Percentiles rank a stretch among this genome's conserved stretches.
phyloP scores from a whole-genome alignment of 2,113 vertebrate genomes.

The Etheostoma cragini region DNA sequence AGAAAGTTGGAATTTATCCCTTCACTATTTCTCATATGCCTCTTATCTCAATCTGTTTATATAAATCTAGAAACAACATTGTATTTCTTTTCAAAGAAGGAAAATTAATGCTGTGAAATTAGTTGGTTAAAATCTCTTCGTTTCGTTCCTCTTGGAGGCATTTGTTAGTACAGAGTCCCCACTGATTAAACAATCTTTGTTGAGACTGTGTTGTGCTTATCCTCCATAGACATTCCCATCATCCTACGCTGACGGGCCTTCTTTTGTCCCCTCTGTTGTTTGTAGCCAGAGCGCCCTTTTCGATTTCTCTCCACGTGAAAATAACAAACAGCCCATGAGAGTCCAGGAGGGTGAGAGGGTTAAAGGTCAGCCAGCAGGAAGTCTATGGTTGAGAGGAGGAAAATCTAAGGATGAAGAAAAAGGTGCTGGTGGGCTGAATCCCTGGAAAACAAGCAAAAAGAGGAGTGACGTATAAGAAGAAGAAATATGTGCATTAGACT shows the following conservation, averaged over 20 bases:
- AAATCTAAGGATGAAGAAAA: constrained; percentile 48
- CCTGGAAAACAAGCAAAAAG: constrained; percentile 51
- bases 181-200: constrained; percentile 8
- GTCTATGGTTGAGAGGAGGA: constrained; percentile 42
- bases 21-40: constrained; percentile 54
- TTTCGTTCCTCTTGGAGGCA: constrained; percentile 55
- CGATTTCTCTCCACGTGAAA: constrained; percentile 43
- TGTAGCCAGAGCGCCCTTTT: constrained; percentile 18
- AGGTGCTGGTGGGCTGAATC: constrained; percentile 78
- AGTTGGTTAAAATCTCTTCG: constrained; percentile 43
- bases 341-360: constrained; percentile 40
- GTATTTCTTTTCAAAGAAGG: constrained; percentile 29
- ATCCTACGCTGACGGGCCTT: constrained; percentile 19
- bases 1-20: constrained; percentile 44
- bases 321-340: constrained; percentile 45
- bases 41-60: constrained; percentile 22
- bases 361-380: constrained; percentile 51
- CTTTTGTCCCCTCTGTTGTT: constrained; percentile 40
- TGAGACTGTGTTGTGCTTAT: constrained; percentile 64
- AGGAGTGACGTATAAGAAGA: background rate
- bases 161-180: constrained; percentile 36
- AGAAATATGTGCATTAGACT: background rate
- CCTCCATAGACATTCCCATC: constrained; percentile 26
- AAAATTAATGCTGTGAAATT: constrained; percentile 28
- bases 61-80: constrained; percentile 38